A percentile compares a stretch with the other conserved stretches of the same genome.
phyloP scores from a whole-genome alignment of 1,140 invertebrate species.

The Cyclargus thomasi region DNA sequence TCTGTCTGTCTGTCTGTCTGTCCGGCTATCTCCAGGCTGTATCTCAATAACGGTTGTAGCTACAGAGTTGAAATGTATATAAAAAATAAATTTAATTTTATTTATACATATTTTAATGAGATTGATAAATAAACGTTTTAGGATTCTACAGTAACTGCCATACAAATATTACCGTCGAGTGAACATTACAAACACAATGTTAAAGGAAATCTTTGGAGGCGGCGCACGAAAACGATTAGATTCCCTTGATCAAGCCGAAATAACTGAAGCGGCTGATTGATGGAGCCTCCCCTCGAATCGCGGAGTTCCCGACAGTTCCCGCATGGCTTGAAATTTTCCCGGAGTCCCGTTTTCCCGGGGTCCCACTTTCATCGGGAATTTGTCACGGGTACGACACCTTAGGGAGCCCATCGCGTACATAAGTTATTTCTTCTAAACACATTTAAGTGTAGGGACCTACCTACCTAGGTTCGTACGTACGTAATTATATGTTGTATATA shows the following conservation, averaged over 20 bases:
- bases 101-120: background rate
- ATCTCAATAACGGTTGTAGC: too few species aligned
- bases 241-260: background rate
- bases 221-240: background rate
- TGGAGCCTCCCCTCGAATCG: background rate
- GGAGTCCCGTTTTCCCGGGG: background rate
- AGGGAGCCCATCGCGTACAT: background rate
- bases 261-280: slow-evolving; percentile 2
- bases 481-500: too few species aligned
- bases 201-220: background rate
- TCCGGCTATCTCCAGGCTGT: too few species aligned
- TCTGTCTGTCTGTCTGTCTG: too few species aligned
- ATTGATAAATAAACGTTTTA: background rate
- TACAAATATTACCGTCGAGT: background rate
- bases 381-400: slow-evolving; percentile 15
- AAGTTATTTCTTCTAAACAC: background rate
- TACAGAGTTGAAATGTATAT: too few species aligned
- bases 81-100: too few species aligned
- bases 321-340: background rate
- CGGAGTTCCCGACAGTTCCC: background rate
- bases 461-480: too few species aligned
- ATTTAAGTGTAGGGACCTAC: background rate
- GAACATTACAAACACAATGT: background rate
- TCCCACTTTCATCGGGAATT: slow-evolving; percentile 8
- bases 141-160: background rate